A percentile compares a stretch with the other conserved stretches of the same genome.
Evolutionary conservation across 2,113 vertebrate genomes (phyloP).

Genomic region (Artemisiospiza belli): DNA sequence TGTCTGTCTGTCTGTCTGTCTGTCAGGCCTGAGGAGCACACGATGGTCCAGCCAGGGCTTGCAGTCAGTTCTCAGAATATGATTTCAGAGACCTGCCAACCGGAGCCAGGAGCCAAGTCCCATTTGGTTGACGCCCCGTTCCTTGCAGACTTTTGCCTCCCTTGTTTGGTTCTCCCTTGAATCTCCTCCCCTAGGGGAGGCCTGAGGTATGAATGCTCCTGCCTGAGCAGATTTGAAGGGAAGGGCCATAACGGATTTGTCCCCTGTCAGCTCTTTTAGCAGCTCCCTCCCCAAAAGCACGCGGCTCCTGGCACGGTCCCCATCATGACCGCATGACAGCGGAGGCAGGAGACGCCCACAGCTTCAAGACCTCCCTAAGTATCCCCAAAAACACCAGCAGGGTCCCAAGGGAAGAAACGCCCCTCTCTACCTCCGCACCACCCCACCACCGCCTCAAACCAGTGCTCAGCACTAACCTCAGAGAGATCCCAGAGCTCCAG

Average conservation of each 20-base stretch:
- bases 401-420: neutral
- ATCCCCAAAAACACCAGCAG: neutral
- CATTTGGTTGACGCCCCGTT: fast-evolving
- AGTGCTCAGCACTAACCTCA: neutral
- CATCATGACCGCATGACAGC: neutral
- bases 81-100: constrained; percentile 7
- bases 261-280: neutral
- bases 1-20: neutral
- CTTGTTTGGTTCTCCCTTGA: neutral
- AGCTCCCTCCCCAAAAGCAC: neutral
- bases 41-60: neutral
- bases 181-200: neutral
- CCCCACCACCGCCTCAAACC: neutral
- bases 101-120: neutral
- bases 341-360: neutral
- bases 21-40: neutral
- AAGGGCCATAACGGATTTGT: neutral
- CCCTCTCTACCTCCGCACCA: neutral
- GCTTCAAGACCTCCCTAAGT: neutral
- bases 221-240: neutral
- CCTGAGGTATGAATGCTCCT: neutral
- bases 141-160: neutral
- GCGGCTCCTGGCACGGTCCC: neutral
- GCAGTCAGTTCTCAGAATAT: neutral
- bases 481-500: neutral